A percentile compares a stretch with the other conserved stretches of the same genome.
Conservation (phyloP, 2,113 vertebrate species). For the Podocnemis expansa region DNA sequence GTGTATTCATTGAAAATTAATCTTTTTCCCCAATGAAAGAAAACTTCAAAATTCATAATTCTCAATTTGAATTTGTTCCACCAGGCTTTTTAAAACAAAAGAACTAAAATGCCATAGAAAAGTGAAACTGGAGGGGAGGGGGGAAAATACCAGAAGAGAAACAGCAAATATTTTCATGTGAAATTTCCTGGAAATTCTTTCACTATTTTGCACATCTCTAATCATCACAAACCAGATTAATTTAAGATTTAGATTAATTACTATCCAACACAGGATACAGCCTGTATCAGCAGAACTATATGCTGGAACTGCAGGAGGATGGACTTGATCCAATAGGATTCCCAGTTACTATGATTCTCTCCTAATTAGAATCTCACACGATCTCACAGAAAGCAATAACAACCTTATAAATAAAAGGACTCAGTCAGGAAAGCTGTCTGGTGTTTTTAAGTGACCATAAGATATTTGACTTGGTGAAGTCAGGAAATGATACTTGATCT, state of each 20-base stretch:
- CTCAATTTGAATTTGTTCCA: not conserved
- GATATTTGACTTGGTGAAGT: constrained; percentile 40
- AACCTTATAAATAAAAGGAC: constrained; percentile 71
- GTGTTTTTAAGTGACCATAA: constrained; percentile 72
- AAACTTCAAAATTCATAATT: accelerated
- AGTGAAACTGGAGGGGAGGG: not conserved
- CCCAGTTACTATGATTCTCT: constrained; percentile 44
- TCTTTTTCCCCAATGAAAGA: not conserved
- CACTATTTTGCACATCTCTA: not conserved
- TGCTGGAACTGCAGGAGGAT: not conserved
- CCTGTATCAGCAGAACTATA: not conserved
- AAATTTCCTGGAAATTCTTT: not conserved
- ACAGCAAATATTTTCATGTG: accelerated
- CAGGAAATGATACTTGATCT: constrained; percentile 59
- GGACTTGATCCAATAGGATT: constrained; percentile 53
- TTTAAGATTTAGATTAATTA: not conserved
- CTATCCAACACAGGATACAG: not conserved
- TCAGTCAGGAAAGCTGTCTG: constrained; percentile 56
- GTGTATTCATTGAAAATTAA: not conserved
- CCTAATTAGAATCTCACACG: constrained; percentile 73
- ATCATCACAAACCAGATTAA: not conserved
- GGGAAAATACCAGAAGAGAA: not conserved
- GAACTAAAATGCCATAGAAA: not conserved
- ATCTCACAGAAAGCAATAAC: constrained; percentile 72
- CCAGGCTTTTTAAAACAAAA: not conserved